A percentile compares a stretch with the other conserved stretches of the same genome.
Evolutionary conservation across 2,113 vertebrate species (phyloP).

Genomic region (Lasiurus borealis): DNA sequence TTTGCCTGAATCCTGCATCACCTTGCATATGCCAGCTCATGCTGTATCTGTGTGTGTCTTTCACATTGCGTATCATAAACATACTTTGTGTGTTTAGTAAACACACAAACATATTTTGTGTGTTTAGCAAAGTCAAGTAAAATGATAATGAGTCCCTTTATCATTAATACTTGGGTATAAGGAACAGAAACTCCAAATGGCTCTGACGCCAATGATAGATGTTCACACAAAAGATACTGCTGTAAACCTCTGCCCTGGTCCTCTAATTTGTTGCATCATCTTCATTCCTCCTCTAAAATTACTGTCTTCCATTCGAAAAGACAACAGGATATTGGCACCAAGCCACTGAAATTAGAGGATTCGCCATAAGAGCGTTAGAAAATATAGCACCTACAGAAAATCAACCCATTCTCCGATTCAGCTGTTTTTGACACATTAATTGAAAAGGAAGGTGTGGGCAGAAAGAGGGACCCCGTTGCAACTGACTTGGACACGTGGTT

Average conservation of each 20-base stretch:
- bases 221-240: too few species aligned
- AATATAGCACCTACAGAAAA: background rate
- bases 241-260: background rate
- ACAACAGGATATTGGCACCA: background rate
- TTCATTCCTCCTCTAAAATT: background rate
- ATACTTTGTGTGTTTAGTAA: background rate
- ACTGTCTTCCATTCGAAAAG: background rate
- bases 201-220: background rate
- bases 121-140: background rate
- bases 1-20: background rate
- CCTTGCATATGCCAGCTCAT: background rate
- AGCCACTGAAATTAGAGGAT: background rate
- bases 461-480: background rate
- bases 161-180: background rate
- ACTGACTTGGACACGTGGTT: constrained; percentile 17
- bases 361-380: background rate
- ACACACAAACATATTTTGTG: background rate
- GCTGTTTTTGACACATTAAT: background rate
- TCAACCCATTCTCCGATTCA: background rate
- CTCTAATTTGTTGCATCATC: background rate
- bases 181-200: background rate
- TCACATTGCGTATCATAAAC: background rate
- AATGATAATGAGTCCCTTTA: background rate
- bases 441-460: background rate
- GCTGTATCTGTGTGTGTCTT: background rate